Evolutionary conservation across 2,113 vertebrate species (phyloP), one percentile per base, ranked within the genome.

Genomic region (Todiramphus chloris): DNA sequence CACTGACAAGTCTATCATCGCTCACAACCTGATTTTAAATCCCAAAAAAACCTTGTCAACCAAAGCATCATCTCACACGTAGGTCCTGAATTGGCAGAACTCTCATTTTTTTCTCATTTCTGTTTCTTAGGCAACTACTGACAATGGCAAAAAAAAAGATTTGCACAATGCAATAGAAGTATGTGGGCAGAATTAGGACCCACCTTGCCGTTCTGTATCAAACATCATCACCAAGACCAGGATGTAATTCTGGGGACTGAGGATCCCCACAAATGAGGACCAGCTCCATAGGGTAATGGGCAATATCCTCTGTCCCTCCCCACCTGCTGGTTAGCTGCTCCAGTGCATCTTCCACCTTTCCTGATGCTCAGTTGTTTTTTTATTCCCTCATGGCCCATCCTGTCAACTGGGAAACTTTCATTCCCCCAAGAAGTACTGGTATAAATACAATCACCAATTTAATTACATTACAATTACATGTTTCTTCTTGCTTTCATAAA

Each of bases 291-390:
- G 43, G 55, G 68, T 48, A 55, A 19, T 4, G 2, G 21, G 24
- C 28, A 16, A 27, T 4, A 53, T 15, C 31, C 53, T 20, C 44
- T 31, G 9, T 17, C 53, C 46, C n/a, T 10, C 21, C 59, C 20
- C 3, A 1, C 1, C 1, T 31, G 30, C n/a, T 44, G 18, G 25
- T 5, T 15, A 20, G 50, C 46, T 0, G 5, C 27, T n/a, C 46
- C 43, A 13, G 15, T 4, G 2, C 7, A 8, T 8, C 24, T 37
- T 21, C 43, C 33, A 35, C 16, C 37, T 15, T 14, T 43, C 64
- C 46, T 28, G 28, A 72, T 66, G 31, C 59, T 4, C 28, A 1
- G 11, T 23, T 28, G 5, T 1, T 2, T 23, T 31, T 39, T 2
- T 5, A n/a, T n/a, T 14, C 25, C 21, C 37, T 41, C 6, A 21